phyloP scores from a whole-genome alignment of 2,113 vertebrate species.

The Neotragus pygmaeus region DNA sequence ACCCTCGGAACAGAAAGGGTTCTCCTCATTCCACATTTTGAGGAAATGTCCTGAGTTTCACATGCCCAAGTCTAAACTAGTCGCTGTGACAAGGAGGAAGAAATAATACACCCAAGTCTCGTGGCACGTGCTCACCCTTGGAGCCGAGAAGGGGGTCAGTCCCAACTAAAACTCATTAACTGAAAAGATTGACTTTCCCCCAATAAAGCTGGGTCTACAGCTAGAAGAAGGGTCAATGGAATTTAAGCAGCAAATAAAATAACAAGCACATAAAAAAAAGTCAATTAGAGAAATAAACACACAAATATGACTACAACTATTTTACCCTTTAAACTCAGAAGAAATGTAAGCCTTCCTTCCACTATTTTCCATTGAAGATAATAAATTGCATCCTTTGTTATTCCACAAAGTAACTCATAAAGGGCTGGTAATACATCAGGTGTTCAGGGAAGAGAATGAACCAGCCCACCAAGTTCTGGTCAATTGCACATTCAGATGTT shows the following conservation, averaged over 20 bases:
- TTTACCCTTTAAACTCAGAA: background rate
- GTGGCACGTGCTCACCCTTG: rapidly evolving
- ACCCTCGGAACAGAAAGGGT: background rate
- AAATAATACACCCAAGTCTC: background rate
- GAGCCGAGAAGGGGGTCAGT: rapidly evolving
- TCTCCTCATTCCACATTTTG: background rate
- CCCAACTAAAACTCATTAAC: background rate
- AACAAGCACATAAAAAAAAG: background rate
- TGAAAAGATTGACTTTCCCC: background rate
- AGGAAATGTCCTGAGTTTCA: background rate
- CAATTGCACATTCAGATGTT: background rate
- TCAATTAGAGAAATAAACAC: background rate
- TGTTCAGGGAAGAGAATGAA: background rate
- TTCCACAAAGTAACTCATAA: background rate
- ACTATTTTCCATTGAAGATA: background rate
- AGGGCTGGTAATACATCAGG: rapidly evolving
- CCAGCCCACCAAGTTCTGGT: background rate
- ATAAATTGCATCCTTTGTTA: background rate
- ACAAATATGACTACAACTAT: background rate
- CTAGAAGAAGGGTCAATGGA: background rate
- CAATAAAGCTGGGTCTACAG: background rate
- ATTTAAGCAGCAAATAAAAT: background rate
- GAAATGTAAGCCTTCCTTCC: background rate
- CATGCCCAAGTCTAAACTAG: background rate
- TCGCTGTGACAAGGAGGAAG: background rate